Base-by-base conservation (phyloP, 53 echinoderm and acorn worm species). In the Crossaster papposus region DNA sequence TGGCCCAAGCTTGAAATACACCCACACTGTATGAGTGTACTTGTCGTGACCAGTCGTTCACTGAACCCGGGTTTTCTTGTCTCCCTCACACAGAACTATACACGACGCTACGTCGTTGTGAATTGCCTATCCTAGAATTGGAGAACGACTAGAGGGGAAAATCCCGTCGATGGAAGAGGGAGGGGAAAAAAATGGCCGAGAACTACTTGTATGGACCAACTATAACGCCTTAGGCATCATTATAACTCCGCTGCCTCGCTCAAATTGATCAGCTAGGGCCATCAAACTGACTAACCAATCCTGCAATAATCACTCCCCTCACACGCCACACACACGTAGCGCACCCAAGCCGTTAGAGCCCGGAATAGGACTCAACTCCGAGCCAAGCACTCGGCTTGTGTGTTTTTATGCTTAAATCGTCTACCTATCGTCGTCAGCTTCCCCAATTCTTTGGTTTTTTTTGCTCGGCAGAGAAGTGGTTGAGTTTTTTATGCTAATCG, bases 401-500 rank as follows among this genome's bases (percentile, higher is more conserved):
- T 65, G 64, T 64, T 83, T 83, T 65, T 37, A 18, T 30, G 85
- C 73, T 85, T 85, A 85, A 85, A 85, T 54, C 85, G 73, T 85
- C 85, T 85, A 30, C 73, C 37, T 44, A 38, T 38, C 4, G n/a
- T 17, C 5, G 53, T 51, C 85, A 5, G 20, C 65, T 64, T 37
- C 82, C 82, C 65, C 30, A 30, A 15, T 81, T 55, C 22, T 22
- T 22, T 37, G 36, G 6, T 83, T 65, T 18, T n/a, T 51, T 29
- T 51, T 83, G 0, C 44, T n/a, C 38, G 55, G 70, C 72, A 18
- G 31, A 3, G 85, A 73, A 85, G 85, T 85, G 52, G 72, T 85
- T 53, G 73, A 85, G 85, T 85, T 85, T 85, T 85, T 85, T 85
- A 85, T 85, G 85, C 52, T 85, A 85, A 85, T 85, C 72, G 54